phyloP scores from a whole-genome alignment of 2,113 vertebrate species.

The Rousettus leschenaultii region DNA sequence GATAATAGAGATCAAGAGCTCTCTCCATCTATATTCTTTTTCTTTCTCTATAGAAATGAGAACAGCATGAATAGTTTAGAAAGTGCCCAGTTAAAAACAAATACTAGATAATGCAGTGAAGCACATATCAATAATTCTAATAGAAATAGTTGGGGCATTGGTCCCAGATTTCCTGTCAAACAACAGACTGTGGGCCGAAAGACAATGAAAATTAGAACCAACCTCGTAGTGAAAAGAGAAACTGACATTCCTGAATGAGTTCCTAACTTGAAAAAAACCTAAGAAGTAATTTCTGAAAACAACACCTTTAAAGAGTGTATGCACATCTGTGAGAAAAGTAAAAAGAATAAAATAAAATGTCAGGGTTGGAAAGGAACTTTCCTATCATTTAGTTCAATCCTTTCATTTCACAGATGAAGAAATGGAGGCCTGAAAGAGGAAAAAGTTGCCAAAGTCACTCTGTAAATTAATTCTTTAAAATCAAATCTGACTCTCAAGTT shows the following conservation, averaged over 20 bases:
- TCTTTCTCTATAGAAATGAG: neutral
- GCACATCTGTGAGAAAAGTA: neutral
- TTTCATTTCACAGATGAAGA: slow-evolving; percentile 26
- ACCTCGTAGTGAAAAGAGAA: neutral
- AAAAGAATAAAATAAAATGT: neutral
- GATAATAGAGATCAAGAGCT: neutral
- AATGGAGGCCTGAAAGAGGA: neutral
- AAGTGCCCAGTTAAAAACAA: neutral
- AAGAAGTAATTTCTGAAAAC: slow-evolving; percentile 13
- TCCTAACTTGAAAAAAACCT: neutral
- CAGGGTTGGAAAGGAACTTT: neutral
- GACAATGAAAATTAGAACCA: slow-evolving; percentile 3
- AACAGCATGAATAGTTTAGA: neutral
- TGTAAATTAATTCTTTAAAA: slow-evolving; percentile 39
- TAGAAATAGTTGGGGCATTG: neutral
- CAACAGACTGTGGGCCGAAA: neutral
- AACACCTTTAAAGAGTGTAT: neutral
- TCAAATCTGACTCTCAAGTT: neutral
- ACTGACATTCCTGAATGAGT: neutral
- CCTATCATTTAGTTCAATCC: neutral
- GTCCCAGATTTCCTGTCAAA: slow-evolving; percentile 19
- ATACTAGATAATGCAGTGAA: neutral
- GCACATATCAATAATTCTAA: neutral
- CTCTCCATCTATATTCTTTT: neutral
- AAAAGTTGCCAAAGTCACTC: neutral